Evolutionary conservation across 1,140 invertebrate genomes (phyloP).

Genomic region (Cotesia vestalis): DNA sequence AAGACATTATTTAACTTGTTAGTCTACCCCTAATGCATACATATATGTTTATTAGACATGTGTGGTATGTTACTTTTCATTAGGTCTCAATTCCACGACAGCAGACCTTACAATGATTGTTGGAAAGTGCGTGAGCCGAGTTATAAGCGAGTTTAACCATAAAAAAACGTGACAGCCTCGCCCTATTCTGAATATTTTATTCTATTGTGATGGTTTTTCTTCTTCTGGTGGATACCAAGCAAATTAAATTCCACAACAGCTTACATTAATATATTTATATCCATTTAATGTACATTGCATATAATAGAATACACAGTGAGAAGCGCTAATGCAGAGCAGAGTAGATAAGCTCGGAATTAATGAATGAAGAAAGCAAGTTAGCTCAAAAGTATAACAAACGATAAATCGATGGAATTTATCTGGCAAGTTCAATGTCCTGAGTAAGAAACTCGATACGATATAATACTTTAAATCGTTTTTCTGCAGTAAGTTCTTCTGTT

Average conservation of each 20-base stretch:
- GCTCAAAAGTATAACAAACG: background rate
- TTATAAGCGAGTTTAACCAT: background rate
- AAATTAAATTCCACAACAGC: background rate
- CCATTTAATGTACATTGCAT: too few relatives aligned
- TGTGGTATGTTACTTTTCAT: background rate
- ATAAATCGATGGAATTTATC: too few relatives aligned
- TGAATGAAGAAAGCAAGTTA: too few relatives aligned
- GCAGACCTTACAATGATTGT: background rate
- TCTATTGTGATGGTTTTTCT: background rate
- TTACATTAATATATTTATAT: background rate
- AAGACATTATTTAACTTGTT: background rate
- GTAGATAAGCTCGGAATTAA: too few relatives aligned
- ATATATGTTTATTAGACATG: too few relatives aligned
- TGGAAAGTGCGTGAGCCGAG: conserved; percentile 22
- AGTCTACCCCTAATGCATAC: background rate
- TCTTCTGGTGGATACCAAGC: too few relatives aligned
- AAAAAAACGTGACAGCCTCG: conserved; percentile 21
- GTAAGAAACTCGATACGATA: background rate
- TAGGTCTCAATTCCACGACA: conserved; percentile 1
- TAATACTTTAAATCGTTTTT: background rate
- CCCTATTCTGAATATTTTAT: conserved; percentile 14
- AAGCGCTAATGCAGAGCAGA: too few relatives aligned
- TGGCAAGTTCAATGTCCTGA: too few relatives aligned
- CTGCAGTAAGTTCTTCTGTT: too few relatives aligned
- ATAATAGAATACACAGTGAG: too few relatives aligned